phyloP scores from a whole-genome alignment of 2,797 vertebrate genomes.

The Falco biarmicus region DNA sequence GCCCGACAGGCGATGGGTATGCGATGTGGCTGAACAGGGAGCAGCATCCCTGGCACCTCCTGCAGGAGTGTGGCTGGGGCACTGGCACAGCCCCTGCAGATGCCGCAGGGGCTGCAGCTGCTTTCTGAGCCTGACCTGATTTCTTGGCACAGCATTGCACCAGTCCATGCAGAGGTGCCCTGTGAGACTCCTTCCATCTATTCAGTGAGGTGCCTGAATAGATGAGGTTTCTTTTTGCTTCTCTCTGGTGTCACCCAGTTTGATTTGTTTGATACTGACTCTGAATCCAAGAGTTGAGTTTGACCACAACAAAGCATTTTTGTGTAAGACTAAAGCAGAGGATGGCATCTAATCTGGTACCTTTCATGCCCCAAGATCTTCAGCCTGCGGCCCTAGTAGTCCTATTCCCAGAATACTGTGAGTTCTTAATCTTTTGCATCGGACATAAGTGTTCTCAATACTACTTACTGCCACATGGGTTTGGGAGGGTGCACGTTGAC shows the following conservation, averaged over 20 bases:
- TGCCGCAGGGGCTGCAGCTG: rapidly evolving
- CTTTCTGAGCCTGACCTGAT: not conserved
- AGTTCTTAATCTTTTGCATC: not conserved
- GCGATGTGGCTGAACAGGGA: rapidly evolving
- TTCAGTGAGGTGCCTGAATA: not conserved
- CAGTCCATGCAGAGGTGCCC: not conserved
- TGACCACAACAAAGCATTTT: not conserved
- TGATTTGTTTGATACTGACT: not conserved
- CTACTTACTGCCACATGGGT: not conserved
- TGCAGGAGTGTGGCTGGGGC: not conserved
- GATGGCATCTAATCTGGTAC: not conserved
- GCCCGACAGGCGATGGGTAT: too few species aligned
- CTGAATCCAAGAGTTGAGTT: not conserved
- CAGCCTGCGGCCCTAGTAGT: not conserved
- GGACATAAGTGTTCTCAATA: not conserved
- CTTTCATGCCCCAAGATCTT: not conserved
- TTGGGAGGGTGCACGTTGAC: not conserved
- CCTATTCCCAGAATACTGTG: not conserved
- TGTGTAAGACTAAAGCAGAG: not conserved
- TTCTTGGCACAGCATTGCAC: not conserved
- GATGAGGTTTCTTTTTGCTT: not conserved
- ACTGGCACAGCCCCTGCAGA: not conserved
- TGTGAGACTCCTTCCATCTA: not conserved
- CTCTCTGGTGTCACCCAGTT: not conserved
- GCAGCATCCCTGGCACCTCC: not conserved